A percentile compares a stretch with the other conserved stretches of the same genome.
These are phyloP conservation scores for Sorex maritimensis DNA, from an alignment of 2,797 vertebrate species.

Conservation along the genomic window DNA sequence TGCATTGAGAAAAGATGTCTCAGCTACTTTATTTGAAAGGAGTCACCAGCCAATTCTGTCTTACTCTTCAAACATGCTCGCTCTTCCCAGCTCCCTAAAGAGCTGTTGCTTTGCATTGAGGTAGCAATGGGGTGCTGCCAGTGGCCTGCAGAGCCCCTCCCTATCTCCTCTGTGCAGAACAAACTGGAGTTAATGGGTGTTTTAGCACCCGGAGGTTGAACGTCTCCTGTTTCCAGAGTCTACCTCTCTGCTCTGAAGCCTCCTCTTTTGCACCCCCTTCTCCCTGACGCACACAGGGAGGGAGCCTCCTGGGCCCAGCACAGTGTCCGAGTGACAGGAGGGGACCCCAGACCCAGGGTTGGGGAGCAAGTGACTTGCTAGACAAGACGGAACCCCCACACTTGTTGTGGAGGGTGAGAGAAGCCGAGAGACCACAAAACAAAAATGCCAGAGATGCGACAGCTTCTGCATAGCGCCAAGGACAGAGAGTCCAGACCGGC, in stretches of 20 bases:
- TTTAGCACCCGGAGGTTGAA: not conserved
- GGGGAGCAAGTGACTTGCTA: no score
- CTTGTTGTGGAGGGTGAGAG: not conserved
- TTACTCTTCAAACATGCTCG: not conserved
- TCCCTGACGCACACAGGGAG: not conserved
- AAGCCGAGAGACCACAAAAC: not conserved
- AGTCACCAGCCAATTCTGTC: not conserved
- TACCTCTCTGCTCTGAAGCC: not conserved
- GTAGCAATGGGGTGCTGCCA: not conserved
- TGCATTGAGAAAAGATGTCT: no score
- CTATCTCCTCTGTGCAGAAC: not conserved
- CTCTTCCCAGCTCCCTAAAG: not conserved
- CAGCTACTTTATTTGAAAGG: not conserved
- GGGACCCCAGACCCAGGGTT: rapidly evolving
- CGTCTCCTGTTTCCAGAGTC: not conserved
- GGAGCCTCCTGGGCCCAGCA: not conserved
- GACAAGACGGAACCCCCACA: not conserved
- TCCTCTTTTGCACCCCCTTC: rapidly evolving
- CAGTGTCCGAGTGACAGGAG: rapidly evolving
- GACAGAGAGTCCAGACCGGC: not conserved
- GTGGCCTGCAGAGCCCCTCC: not conserved
- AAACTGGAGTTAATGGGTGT: not conserved
- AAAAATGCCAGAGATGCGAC: not conserved
- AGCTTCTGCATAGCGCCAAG: not conserved
- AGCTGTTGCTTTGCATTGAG: not conserved